Evolutionary conservation across 1,140 invertebrate species (phyloP).

Genomic region (Aphaenogaster floridana): DNA sequence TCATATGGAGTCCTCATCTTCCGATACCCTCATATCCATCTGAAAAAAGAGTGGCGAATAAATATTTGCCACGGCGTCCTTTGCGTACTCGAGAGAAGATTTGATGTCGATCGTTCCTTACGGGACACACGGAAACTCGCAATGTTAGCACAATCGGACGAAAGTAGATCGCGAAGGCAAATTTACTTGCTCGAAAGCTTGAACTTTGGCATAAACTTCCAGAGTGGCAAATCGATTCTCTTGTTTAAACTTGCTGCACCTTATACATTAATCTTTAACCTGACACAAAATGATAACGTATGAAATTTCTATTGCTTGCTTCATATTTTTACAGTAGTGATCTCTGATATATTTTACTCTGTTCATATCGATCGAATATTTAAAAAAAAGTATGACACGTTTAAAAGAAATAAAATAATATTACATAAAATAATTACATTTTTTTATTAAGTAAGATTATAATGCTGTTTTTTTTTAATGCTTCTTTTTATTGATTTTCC

Average conservation of each 20-base stretch:
- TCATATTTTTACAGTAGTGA: neutral
- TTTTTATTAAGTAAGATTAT: neutral
- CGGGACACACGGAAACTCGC: conserved; percentile 49
- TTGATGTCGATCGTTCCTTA: conserved; percentile 54
- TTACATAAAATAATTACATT: neutral
- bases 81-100: conserved; percentile 42
- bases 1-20: conserved; percentile 16
- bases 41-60: conserved; percentile 55
- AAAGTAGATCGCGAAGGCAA: conserved; percentile 53
- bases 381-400: neutral
- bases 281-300: neutral
- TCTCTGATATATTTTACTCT: neutral
- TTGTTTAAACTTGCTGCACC: conserved; percentile 35
- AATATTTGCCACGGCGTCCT: conserved; percentile 51
- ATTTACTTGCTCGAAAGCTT: conserved; percentile 57
- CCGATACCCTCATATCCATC: neutral
- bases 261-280: conserved; percentile 12
- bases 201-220: conserved; percentile 51
- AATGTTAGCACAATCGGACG: conserved; percentile 60
- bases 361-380: neutral
- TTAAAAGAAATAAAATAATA: neutral
- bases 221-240: conserved; percentile 50
- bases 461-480: neutral
- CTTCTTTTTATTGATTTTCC: neutral
- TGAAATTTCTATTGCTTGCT: neutral